Evolutionary conservation across 2,888 invertebrate species (phyloP), one percentile per base, ranked within the genome.

Genomic region (Apotomis turbidana): DNA sequence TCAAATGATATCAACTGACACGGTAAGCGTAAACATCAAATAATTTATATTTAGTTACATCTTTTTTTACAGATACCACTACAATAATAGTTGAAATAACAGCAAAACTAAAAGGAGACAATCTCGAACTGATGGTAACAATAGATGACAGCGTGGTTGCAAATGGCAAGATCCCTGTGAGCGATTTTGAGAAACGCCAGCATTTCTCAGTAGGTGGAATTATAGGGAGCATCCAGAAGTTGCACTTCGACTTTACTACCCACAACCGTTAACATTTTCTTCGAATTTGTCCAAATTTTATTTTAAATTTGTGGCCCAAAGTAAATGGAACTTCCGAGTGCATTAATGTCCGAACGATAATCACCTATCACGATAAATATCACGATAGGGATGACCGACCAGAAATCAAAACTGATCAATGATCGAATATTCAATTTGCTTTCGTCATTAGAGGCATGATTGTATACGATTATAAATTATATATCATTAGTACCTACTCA

Each of bases 131-230:
- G 57, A 12, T n/a, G 41, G 55, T 66, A 3, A 12, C 1, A n/a
- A 12, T 66, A 36, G 9, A 57, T 46, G 57, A 27, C 27, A 57
- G 13, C 36, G 12, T 27, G 8, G 8, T 55, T 8, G 36, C 6
- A 46, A 4, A n/a, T 2, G 5, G n/a, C 44, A 44, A 10, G 5
- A 46, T 66, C 12, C 55, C 27, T 5, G 8, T 66, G 36, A 3
- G 12, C 3, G 66, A 66, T 8, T 66, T 68, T 27, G 71, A 72
- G 4, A 38, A 58, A 52, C 36, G 57, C 36, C 55, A 68, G 46
- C 68, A 68, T 58, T 58, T 72, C 58, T 57, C 71, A 3, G 4
- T 72, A 9, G 68, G 58, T 10, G 71, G 71, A 4, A 68, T 72
- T 15, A 41, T 52, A 38, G 62, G 38, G 13, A 55, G 58, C 15